phyloP scores from a whole-genome alignment of 2,888 invertebrate species.

The Mechanitis mazaeus region DNA sequence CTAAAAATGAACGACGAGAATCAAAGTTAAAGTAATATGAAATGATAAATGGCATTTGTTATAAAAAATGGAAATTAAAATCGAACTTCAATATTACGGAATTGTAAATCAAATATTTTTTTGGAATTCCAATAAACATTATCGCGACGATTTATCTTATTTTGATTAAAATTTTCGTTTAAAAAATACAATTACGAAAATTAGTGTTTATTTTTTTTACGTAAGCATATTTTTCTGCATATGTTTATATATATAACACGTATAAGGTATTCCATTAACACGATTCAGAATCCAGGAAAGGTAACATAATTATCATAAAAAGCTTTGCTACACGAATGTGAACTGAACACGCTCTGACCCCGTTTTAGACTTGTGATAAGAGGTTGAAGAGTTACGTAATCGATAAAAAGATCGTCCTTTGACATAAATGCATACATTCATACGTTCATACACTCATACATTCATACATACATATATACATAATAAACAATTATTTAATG shows the following conservation, averaged over 20 bases:
- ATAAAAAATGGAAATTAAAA: not conserved
- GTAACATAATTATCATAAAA: slow-evolving; percentile 7
- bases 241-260: not conserved
- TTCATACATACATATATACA: not conserved
- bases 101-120: not conserved
- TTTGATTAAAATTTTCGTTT: not conserved
- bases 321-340: slow-evolving; percentile 1
- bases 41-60: not conserved
- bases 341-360: slow-evolving; percentile 4
- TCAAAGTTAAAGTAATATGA: not conserved
- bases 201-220: not conserved
- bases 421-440: too few relatives aligned
- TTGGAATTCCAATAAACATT: slow-evolving; percentile 3
- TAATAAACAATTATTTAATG: not conserved
- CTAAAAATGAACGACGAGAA: not conserved
- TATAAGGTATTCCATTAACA: slow-evolving; percentile 5
- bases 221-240: not conserved
- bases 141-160: not conserved
- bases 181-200: too few relatives aligned
- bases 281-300: slow-evolving; percentile 5
- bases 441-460: too few relatives aligned
- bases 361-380: slow-evolving; percentile 3
- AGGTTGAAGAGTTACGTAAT: not conserved
- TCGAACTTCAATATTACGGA: not conserved
- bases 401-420: not conserved